Conservation (phyloP, 1,140 invertebrate species). For the Cyclargus thomasi region DNA sequence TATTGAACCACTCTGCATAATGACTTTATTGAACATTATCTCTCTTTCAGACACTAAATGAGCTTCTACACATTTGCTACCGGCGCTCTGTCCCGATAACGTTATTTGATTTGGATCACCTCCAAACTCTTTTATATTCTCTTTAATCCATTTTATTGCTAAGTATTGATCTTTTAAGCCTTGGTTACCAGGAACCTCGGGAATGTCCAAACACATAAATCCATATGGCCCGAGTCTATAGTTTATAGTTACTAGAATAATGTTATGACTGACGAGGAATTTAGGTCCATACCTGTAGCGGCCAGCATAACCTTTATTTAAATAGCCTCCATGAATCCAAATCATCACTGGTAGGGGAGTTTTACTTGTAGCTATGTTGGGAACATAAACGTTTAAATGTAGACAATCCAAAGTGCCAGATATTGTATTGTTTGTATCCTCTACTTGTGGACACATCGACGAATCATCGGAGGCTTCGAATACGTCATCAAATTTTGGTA, state of each 20-base stretch:
- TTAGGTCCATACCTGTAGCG: conserved; percentile 17
- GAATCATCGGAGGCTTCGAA: background rate
- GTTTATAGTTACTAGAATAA: conserved; percentile 20
- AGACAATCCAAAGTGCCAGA: conserved; percentile 29
- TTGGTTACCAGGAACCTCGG: conserved; percentile 28
- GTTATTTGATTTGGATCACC: conserved; percentile 22
- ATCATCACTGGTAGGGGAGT: conserved; percentile 28
- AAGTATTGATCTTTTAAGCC: conserved; percentile 38
- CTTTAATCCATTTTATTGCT: conserved; percentile 35
- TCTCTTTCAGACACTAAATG: conserved; percentile 21
- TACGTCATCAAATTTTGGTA: conserved; percentile 27
- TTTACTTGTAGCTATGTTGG: conserved; percentile 14
- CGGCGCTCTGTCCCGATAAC: conserved; percentile 18
- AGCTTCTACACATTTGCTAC: conserved; percentile 17
- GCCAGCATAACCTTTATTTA: conserved; percentile 21
- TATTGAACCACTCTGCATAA: conserved; percentile 34
- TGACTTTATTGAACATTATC: conserved; percentile 31
- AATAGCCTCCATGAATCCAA: conserved; percentile 27
- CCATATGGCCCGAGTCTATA: conserved; percentile 21
- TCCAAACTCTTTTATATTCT: conserved; percentile 25
- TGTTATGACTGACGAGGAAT: conserved; percentile 3
- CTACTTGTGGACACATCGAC: conserved; percentile 20
- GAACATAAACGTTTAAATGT: conserved; percentile 30
- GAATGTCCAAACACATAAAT: conserved; percentile 31
- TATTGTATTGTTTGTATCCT: conserved; percentile 15